Conservation (phyloP, 2,113 vertebrate species). For the Hymenochirus boettgeri region DNA sequence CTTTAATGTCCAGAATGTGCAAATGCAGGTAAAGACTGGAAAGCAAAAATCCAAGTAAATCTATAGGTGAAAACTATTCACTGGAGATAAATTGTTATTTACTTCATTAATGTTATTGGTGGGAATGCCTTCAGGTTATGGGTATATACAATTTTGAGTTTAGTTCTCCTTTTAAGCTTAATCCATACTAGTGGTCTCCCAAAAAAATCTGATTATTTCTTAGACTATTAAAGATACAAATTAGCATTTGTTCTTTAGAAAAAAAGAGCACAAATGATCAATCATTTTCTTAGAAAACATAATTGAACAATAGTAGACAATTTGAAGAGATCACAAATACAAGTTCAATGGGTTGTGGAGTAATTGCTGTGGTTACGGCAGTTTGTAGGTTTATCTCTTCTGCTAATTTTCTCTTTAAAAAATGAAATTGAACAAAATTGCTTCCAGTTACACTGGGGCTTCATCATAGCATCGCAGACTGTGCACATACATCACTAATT, state of each 20-base stretch:
- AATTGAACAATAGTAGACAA: neutral
- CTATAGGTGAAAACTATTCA: too few relatives aligned
- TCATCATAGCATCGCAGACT: neutral
- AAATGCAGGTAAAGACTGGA: too few relatives aligned
- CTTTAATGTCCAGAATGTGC: too few relatives aligned
- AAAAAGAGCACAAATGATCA: neutral
- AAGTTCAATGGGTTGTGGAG: neutral
- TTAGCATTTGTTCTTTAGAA: neutral
- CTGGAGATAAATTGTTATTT: too few relatives aligned
- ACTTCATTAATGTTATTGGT: too few relatives aligned
- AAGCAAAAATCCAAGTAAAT: too few relatives aligned
- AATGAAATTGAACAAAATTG: neutral
- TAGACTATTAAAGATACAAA: too few relatives aligned
- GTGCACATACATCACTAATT: neutral
- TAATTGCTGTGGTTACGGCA: neutral
- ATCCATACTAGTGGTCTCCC: too few relatives aligned
- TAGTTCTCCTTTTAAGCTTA: too few relatives aligned
- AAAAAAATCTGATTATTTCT: too few relatives aligned
- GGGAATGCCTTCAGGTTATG: neutral
- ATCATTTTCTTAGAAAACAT: neutral
- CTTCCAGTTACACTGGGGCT: neutral
- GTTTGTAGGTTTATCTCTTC: neutral
- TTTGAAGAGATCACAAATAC: neutral
- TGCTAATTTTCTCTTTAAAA: neutral
- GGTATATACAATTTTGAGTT: too few relatives aligned